Evolutionary conservation across 2,888 invertebrate genomes (phyloP).

Genomic region (Mythimna loreyi): DNA sequence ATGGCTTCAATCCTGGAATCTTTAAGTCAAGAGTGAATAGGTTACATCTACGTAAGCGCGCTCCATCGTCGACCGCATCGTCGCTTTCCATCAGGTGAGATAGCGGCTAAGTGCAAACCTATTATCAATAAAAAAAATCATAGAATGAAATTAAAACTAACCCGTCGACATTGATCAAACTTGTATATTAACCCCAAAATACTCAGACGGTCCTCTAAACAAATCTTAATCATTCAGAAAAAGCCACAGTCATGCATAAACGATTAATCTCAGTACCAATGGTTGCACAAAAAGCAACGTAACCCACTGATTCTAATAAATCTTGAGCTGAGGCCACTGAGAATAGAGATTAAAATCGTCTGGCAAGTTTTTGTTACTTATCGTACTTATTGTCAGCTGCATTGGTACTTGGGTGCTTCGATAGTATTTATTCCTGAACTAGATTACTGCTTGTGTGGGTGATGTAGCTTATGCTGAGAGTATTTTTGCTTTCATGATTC

Average conservation of each 20-base stretch:
- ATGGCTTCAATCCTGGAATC: no score
- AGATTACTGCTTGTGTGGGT: background rate
- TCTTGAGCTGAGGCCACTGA: slow-evolving; percentile 42
- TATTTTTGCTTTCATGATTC: background rate
- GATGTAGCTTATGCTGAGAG: background rate
- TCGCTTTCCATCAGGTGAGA: no score
- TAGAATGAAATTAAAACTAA: background rate
- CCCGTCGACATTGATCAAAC: slow-evolving; percentile 9
- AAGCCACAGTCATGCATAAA: slow-evolving; percentile 31
- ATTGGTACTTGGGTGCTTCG: background rate
- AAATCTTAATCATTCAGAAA: slow-evolving; percentile 23
- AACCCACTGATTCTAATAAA: slow-evolving; percentile 46
- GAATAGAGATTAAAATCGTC: slow-evolving; percentile 43
- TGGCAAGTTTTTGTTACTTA: slow-evolving; percentile 36
- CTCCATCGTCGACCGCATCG: no score
- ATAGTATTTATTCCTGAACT: background rate
- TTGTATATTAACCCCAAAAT: slow-evolving; percentile 14
- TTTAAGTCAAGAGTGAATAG: no score
- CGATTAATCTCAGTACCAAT: slow-evolving; percentile 40
- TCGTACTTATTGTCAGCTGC: slow-evolving; percentile 20
- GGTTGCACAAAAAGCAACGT: slow-evolving; percentile 38
- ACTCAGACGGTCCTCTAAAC: slow-evolving; percentile 31
- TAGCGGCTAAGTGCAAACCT: no score
- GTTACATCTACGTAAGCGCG: no score
- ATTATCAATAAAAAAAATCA: no score